phyloP scores from a whole-genome alignment of 2,888 invertebrate species.

The Leptothorax acervorum region DNA sequence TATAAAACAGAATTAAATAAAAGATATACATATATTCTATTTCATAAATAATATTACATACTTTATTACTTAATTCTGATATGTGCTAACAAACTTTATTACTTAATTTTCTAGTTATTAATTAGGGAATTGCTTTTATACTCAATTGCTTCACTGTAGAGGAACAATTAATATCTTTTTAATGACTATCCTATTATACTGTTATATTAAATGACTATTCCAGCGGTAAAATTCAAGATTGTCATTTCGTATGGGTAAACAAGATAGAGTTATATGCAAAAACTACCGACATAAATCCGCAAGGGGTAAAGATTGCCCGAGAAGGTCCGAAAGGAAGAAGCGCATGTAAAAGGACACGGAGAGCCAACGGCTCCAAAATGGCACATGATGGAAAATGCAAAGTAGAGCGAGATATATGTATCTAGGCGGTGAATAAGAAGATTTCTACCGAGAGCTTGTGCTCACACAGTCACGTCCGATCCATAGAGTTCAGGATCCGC shows the following conservation, averaged over 20 bases:
- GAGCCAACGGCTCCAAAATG: constrained; percentile 33
- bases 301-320: constrained; percentile 53
- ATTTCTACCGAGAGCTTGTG: constrained; percentile 56
- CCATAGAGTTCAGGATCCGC: constrained; percentile 63
- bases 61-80: not conserved
- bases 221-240: constrained; percentile 1
- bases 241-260: constrained; percentile 30
- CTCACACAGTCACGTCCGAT: constrained; percentile 59
- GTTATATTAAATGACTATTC: not conserved
- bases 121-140: not conserved
- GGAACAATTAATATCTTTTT: not conserved
- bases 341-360: constrained; percentile 15
- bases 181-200: not conserved
- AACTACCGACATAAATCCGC: constrained; percentile 43
- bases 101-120: not conserved
- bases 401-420: constrained; percentile 51
- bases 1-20: not conserved
- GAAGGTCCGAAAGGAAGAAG: constrained; percentile 36
- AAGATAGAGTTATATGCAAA: constrained; percentile 45
- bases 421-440: constrained; percentile 54
- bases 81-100: not conserved
- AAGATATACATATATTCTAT: not conserved
- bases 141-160: not conserved
- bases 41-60: not conserved
- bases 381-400: constrained; percentile 68